A percentile compares a stretch with the other conserved stretches of the same genome.
Evolutionary conservation across 1,140 invertebrate genomes (phyloP).

Genomic region (Argopecten irradians): DNA sequence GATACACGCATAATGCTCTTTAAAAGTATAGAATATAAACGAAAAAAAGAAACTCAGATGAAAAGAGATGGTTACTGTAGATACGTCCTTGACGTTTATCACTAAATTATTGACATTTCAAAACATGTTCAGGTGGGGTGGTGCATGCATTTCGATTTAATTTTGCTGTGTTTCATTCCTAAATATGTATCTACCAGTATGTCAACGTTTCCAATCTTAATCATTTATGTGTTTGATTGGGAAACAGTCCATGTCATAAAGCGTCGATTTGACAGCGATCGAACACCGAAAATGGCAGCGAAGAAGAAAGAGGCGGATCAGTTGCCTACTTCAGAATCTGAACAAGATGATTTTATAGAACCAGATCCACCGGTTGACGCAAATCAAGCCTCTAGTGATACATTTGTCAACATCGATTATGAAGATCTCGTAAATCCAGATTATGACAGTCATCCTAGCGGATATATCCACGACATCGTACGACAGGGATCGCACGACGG

Average conservation of each 20-base stretch:
- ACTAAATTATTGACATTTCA: too few relatives aligned
- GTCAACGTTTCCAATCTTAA: not conserved
- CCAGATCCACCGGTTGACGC: conserved; percentile 53
- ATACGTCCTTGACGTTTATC: too few relatives aligned
- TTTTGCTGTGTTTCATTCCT: not conserved
- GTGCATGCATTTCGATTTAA: not conserved
- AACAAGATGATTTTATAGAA: conserved; percentile 63
- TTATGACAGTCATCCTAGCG: conserved; percentile 50
- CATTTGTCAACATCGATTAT: conserved; percentile 52
- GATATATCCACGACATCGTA: conserved; percentile 64
- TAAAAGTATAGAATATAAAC: too few relatives aligned
- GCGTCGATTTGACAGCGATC: conserved; percentile 26
- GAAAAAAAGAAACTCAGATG: too few relatives aligned
- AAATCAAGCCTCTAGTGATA: conserved; percentile 19
- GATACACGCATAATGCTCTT: too few relatives aligned
- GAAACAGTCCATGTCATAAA: not conserved
- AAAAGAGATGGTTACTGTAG: too few relatives aligned
- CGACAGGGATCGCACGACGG: conserved; percentile 56
- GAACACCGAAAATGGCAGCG: conserved; percentile 56
- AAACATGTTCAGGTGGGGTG: too few relatives aligned
- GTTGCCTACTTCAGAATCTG: conserved; percentile 56
- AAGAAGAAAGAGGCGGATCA: conserved; percentile 65
- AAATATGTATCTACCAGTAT: not conserved
- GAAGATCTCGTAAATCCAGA: conserved; percentile 47
- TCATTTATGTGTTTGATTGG: not conserved